Percentiles rank a stretch among this genome's conserved stretches.
phyloP scores from a whole-genome alignment of 2,113 vertebrate species.

The Solenodon paradoxus region DNA sequence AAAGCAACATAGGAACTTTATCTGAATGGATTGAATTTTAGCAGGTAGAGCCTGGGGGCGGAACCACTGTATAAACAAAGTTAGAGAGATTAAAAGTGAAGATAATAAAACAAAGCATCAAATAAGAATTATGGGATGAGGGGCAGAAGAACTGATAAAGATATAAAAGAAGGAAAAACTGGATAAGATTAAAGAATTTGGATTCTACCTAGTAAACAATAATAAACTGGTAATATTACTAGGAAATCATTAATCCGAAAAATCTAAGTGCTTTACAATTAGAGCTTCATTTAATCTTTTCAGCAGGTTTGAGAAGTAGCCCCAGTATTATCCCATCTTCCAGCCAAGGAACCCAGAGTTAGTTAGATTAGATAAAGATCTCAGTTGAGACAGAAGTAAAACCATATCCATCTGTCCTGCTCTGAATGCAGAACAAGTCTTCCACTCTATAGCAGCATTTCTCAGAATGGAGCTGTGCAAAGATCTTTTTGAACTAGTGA shows the following conservation, averaged over 20 bases:
- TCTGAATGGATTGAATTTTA: neutral
- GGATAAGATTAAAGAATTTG: neutral
- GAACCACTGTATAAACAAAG: neutral
- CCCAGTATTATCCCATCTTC: neutral
- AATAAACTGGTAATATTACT: neutral
- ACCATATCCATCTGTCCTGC: fast-evolving
- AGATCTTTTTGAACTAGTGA: neutral
- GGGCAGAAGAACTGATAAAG: neutral
- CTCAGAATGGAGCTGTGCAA: neutral
- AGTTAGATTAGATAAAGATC: too few relatives aligned
- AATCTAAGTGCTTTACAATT: neutral
- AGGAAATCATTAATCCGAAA: neutral
- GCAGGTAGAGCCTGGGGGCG: neutral
- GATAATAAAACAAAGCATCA: neutral
- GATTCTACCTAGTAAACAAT: neutral
- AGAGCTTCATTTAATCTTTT: neutral
- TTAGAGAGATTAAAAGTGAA: neutral
- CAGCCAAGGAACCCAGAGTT: too few relatives aligned
- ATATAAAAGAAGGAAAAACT: neutral
- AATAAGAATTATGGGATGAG: neutral
- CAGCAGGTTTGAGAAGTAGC: neutral
- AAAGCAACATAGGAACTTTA: neutral
- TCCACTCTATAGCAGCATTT: neutral
- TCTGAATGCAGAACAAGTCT: neutral
- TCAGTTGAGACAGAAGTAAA: neutral